Evolutionary conservation across 2,888 invertebrate species (phyloP).

Genomic region (Nineta flava): DNA sequence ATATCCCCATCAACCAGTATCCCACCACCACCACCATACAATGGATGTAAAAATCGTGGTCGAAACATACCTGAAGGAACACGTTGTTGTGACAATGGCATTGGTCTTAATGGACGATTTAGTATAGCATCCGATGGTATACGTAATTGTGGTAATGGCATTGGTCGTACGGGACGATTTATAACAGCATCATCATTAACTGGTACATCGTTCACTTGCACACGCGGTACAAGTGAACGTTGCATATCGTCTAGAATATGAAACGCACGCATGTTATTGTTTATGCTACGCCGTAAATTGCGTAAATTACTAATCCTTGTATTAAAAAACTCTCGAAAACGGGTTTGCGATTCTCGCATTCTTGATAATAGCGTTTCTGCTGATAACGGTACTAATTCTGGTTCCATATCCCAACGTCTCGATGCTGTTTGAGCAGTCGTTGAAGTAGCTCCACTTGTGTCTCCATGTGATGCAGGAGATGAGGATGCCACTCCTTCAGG

Average conservation of each 20-base stretch:
- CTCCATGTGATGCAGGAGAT: neutral
- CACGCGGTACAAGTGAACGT: constrained; percentile 30
- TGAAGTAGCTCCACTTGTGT: neutral
- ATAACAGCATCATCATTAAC: constrained; percentile 22
- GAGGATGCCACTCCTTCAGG: no score
- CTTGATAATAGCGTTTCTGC: neutral
- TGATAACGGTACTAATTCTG: neutral
- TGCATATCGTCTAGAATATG: no score
- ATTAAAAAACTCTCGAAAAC: neutral
- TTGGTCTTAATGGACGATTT: constrained; percentile 13
- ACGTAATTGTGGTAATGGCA: constrained; percentile 28
- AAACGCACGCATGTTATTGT: constrained; percentile 19
- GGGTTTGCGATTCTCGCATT: neutral
- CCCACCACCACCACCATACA: constrained; percentile 31
- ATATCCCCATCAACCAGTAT: constrained; percentile 24
- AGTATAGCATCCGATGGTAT: constrained; percentile 36
- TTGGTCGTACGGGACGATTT: constrained; percentile 13
- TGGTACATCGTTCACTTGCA: constrained; percentile 46
- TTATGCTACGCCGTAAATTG: neutral
- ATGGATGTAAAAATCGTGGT: constrained; percentile 26
- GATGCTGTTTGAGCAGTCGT: neutral
- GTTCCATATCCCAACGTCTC: neutral
- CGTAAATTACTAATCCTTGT: neutral
- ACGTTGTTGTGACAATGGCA: constrained; percentile 14
- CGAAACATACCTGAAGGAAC: constrained; percentile 21